phyloP scores from a whole-genome alignment of 2,797 vertebrate genomes.

The Acanthurus leucopareius region DNA sequence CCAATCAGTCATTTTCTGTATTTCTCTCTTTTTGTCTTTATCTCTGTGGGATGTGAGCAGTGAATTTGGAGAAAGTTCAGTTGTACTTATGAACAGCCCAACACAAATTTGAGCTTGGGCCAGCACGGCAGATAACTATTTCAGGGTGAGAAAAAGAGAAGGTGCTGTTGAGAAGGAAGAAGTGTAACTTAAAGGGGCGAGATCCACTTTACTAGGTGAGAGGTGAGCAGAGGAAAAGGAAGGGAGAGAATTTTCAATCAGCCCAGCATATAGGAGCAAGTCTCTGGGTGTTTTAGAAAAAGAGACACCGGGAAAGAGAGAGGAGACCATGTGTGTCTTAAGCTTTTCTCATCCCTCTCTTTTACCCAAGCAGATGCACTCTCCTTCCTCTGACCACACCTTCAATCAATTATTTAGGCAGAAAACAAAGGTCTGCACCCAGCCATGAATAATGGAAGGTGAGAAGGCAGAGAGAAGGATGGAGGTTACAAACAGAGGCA shows the following conservation, averaged over 20 bases:
- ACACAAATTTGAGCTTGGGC: slow-evolving; percentile 5
- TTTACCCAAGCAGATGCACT: slow-evolving; percentile 54
- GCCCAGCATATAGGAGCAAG: slow-evolving; percentile 10
- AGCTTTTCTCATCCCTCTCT: slow-evolving; percentile 60
- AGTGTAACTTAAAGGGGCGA: slow-evolving; percentile 38
- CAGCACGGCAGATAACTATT: slow-evolving; percentile 25
- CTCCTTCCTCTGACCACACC: slow-evolving; percentile 68
- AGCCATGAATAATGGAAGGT: slow-evolving; percentile 81
- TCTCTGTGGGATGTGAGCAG: slow-evolving; percentile 19
- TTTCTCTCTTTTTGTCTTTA: slow-evolving; percentile 26
- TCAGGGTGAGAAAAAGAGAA: slow-evolving; percentile 16
- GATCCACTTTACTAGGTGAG: slow-evolving; percentile 63
- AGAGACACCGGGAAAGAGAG: slow-evolving; percentile 40
- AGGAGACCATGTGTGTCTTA: slow-evolving; percentile 9
- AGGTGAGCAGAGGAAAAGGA: slow-evolving; percentile 58
- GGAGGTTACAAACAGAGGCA: slow-evolving; percentile 67
- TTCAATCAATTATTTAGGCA: slow-evolving; percentile 82
- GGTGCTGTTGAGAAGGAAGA: slow-evolving; percentile 19
- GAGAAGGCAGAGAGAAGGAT: slow-evolving; percentile 72
- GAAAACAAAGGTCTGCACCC: slow-evolving; percentile 82
- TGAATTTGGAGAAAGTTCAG: slow-evolving; percentile 21
- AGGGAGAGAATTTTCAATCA: slow-evolving; percentile 67
- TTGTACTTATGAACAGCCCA: slow-evolving; percentile 28
- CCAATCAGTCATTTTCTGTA: slow-evolving; percentile 20
- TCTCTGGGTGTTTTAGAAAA: slow-evolving; percentile 45